These are phyloP conservation scores for Sinocyclocheilus grahami DNA, from an alignment of 2,113 vertebrate species.

Conservation along the genomic window DNA sequence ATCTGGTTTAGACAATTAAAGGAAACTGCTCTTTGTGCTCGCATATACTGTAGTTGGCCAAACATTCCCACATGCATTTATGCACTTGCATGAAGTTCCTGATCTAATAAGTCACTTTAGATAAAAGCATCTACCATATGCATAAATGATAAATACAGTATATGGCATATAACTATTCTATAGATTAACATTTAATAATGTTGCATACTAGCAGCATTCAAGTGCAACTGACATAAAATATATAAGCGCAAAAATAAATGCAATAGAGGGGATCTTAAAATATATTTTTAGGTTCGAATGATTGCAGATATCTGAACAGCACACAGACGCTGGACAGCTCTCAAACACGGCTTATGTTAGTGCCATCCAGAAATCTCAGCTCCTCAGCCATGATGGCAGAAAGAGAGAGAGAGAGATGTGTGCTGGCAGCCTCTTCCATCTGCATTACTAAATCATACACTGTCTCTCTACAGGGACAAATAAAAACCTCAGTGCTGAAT, in stretches of 20 bases:
- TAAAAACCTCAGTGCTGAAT: constrained; percentile 73
- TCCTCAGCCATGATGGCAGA: constrained; percentile 70
- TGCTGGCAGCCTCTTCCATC: constrained; percentile 75
- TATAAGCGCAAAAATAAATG: constrained; percentile 1
- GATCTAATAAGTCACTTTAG: neutral
- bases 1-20: neutral
- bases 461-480: constrained; percentile 69
- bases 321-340: constrained; percentile 49
- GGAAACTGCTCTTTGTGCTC: neutral
- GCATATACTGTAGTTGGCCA: neutral
- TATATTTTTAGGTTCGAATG: constrained; percentile 25
- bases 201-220: neutral
- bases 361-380: constrained; percentile 72
- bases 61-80: neutral
- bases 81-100: neutral
- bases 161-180: neutral
- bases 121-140: neutral
- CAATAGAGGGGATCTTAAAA: neutral
- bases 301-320: constrained; percentile 47
- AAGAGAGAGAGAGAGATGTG: constrained; percentile 59
- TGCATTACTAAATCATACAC: constrained; percentile 79
- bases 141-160: constrained; percentile 6
- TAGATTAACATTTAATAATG: neutral
- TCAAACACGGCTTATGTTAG: constrained; percentile 60
- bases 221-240: neutral